Base-by-base conservation (phyloP, 2,797 vertebrate species). In the Sphenodon punctatus region DNA sequence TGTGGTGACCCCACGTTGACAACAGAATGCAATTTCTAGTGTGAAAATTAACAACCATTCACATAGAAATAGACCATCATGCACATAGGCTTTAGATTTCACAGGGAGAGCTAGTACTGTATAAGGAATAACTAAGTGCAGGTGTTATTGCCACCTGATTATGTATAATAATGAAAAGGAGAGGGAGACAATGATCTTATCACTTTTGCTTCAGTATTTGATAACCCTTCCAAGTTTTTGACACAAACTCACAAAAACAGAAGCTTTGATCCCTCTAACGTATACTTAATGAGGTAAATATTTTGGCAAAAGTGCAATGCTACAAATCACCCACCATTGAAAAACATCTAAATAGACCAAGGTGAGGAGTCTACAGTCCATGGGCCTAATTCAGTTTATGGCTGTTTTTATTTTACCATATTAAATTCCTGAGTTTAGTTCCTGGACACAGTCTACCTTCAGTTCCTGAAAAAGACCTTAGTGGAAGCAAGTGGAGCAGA, bases 261-360 rank as follows among this genome's bases (percentile, higher is more conserved):
- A 16, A 71, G 78, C 71, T 17, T 60, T 78, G 4, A 30, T 79
- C 70, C n/a, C n/a, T n/a, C 77, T 80, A 87, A 72, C 74, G 15
- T 75, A 7, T 41, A 25, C 64, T 22, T 36, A 75, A 76, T 69
- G 79, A 38, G 16, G 2, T 72, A 55, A 76, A 43, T 45, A 67
- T 69, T 91, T 7, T 65, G 78, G 49, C 19, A 80, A 79, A 58
- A 45, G 9, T 49, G 70, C 38, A 67, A 53, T 22, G 12, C 66
- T 78, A 70, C 41, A 88, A 72, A 75, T 32, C 1, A 43, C 79
- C 34, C 19, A 77, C 14, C 27, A 17, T 7, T 74, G 41, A 64
- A 34, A 86, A 49, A 10, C 32, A 39, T 30, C 67, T 87, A 56
- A 88, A n/a, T n/a, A n/a, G n/a, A n/a, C n/a, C n/a, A n/a, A n/a